Evolutionary conservation across 2,113 vertebrate species (phyloP), one percentile per base, ranked within the genome.

Genomic region (Thunnus maccoyii): DNA sequence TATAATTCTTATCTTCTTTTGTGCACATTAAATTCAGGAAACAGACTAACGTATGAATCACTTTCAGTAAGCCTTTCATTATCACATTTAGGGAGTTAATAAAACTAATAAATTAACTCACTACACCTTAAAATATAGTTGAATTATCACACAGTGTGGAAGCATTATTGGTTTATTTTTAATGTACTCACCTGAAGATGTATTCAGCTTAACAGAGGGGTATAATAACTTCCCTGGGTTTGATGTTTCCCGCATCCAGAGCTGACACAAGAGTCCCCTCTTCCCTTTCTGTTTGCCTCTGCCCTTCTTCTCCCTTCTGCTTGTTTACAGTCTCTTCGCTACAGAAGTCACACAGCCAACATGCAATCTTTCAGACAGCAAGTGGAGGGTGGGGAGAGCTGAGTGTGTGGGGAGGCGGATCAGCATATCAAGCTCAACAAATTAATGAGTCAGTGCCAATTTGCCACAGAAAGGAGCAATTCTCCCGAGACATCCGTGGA

Each of bases 361-460:
- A 86, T 68, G 67, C 78, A 85, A 62, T 85, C 20, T 50, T 51
- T 72, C 48, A 73, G 58, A 61, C 20, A 85, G 63, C 73, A 82
- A 70, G 81, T 76, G 85, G 83, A 87, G 88, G 82, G 85, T 80
- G 86, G 86, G 76, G 67, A 64, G 75, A 76, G 36, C 41, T 67
- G 55, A 63, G 64, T 63, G 56, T 51, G 72, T 72, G 67, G 54
- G 36, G 67, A 22, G 72, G 72, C n/a, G 61, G 80, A 54, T 80
- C 87, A 75, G 55, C 83, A 86, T 20, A 88, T 89, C 89, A 92
- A 17, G 74, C 91, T 88, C 48, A 81, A 89, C 88, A 78, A 89
- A 90, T 93, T 91, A 90, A 89, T 91, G 80, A 89, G 36, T 78
- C 58, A 44, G 52, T 72, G 67, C 58, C 83, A 90, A 90, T 89